Evolutionary conservation across 2,888 invertebrate species (phyloP), one percentile per base, ranked within the genome.

Genomic region (Cheilosia impressa): DNA sequence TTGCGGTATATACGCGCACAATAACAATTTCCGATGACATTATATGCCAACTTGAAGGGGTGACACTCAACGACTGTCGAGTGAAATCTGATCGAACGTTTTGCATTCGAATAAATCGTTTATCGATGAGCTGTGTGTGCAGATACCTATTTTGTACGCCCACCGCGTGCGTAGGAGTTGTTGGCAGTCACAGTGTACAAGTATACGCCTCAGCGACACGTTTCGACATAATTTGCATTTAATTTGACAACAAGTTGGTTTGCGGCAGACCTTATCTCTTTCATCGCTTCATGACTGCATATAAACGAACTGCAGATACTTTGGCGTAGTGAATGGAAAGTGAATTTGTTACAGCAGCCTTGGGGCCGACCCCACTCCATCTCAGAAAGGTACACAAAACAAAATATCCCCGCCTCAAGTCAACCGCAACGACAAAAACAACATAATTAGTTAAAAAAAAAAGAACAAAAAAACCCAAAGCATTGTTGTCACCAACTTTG

Each of bases 181-280:
- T 22, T 38, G 53, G 60, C 43, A 65, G 22, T 79, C 50, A 60
- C 52, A 63, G 50, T 63, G 50, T 78, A 31, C 27, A 58, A 24
- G 24, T 24, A 62, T 41, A 52, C 27, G 63, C 50, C 31, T 71
- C n/a, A 77, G 19, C 47, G n/a, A 45, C 75, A 75, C 75, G 85
- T 81, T 85, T 77, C 80, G 87, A 89, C 88, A 88, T 89, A 89
- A 90, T 90, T 90, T 89, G 89, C 89, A 89, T 90, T 89, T 89
- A 88, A 90, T 90, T 90, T 90, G 90, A 89, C 88, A 88, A 88
- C 88, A 87, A 83, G 87, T 84, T 55, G 27, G 50, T 50, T 22
- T 19, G 45, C 34, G 31, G 58, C n/a, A 43, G 43, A 47, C 31
- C 53, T 57, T 45, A 57, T 69, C 57, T 57, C 31, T 53, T 13